A percentile compares a stretch with the other conserved stretches of the same genome.
These are phyloP conservation scores for Eueides isabella DNA, from an alignment of 1,140 invertebrate genomes.

Conservation along the genomic window DNA sequence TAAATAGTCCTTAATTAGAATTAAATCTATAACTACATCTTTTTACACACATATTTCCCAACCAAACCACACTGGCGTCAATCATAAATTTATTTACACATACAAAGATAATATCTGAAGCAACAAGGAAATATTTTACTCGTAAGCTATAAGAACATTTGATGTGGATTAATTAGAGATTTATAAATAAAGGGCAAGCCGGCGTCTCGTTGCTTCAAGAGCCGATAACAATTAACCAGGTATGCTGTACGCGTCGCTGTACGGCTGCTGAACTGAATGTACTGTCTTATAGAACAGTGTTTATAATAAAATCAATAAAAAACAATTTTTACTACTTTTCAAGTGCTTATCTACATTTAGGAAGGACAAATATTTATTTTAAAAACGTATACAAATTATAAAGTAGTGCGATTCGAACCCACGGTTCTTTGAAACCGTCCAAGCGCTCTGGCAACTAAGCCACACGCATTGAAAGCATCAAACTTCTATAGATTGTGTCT, in stretches of 20 bases:
- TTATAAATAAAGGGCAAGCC: conserved; percentile 24
- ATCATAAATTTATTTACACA: conserved; percentile 4
- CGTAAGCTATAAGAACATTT: conserved; percentile 14
- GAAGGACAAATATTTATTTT: too few species aligned
- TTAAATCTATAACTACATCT: not conserved
- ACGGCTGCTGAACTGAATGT: conserved; percentile 17
- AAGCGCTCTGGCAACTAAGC: too few species aligned
- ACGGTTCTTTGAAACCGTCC: too few species aligned
- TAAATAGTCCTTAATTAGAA: not conserved
- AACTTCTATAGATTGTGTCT: too few species aligned
- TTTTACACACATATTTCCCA: not conserved
- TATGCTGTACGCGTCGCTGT: conserved; percentile 43
- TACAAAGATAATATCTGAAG: not conserved
- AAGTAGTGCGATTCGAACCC: too few species aligned
- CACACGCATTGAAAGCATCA: too few species aligned
- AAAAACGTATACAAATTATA: too few species aligned
- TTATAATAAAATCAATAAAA: not conserved
- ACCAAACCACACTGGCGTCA: not conserved
- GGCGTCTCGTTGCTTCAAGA: conserved; percentile 25
- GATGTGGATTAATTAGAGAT: conserved; percentile 23
- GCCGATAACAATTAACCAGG: conserved; percentile 48
- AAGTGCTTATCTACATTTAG: too few species aligned
- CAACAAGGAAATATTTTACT: not conserved
- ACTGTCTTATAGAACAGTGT: conserved; percentile 24
- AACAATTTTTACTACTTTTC: too few species aligned